Conservation (phyloP, 37 sponge, comb jelly and placozoan genomes). For the Corticium candelabrum region DNA sequence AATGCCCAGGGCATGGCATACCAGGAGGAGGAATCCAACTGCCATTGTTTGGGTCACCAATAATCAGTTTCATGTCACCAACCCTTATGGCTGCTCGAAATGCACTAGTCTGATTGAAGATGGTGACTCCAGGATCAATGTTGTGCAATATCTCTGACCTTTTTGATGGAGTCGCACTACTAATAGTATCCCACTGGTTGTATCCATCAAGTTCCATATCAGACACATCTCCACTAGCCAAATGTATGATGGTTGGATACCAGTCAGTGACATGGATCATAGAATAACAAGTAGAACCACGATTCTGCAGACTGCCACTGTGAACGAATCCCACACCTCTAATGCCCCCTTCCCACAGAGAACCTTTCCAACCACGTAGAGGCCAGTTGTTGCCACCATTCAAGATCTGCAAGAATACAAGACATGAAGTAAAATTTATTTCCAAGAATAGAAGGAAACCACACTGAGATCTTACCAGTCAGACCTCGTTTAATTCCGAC, state of each 20-base stretch:
- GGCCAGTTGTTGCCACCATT: conserved; percentile 1
- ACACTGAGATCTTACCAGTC: too few relatives aligned
- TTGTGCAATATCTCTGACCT: neutral
- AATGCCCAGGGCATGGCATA: neutral
- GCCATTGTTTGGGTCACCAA: neutral
- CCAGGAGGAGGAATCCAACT: neutral
- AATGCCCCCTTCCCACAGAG: neutral
- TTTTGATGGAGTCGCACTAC: neutral
- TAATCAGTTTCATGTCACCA: neutral
- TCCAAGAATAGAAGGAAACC: too few relatives aligned
- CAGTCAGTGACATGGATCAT: neutral
- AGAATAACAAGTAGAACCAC: neutral
- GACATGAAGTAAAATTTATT: too few relatives aligned
- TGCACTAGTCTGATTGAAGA: neutral
- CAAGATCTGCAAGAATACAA: neutral
- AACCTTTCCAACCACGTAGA: neutral
- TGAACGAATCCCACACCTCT: neutral
- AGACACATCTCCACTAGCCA: neutral
- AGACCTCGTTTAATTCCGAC: neutral
- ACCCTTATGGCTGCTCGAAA: neutral
- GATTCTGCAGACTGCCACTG: neutral
- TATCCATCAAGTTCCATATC: neutral
- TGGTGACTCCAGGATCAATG: neutral
- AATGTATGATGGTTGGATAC: neutral
- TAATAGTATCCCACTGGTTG: neutral